A percentile compares a stretch with the other conserved stretches of the same genome.
phyloP scores from a whole-genome alignment of 2,113 vertebrate genomes.

The Prunella fulvescens region DNA sequence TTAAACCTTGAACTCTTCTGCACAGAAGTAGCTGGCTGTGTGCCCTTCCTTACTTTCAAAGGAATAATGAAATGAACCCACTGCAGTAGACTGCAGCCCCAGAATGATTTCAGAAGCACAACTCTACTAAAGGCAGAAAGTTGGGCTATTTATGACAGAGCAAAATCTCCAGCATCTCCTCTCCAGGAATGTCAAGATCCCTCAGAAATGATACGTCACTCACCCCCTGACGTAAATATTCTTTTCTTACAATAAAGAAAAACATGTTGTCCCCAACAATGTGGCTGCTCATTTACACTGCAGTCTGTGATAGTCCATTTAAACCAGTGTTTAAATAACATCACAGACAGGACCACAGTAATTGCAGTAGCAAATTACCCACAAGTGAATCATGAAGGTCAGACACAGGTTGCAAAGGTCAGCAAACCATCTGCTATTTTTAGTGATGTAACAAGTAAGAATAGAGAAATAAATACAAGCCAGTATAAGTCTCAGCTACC shows the following conservation, averaged over 20 bases:
- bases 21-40: background rate
- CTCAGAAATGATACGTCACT: background rate
- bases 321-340: conserved; percentile 48
- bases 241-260: conserved; percentile 5
- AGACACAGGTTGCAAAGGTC: conserved; percentile 47
- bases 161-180: background rate
- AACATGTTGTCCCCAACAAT: background rate
- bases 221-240: background rate
- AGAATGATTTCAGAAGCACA: background rate
- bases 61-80: background rate
- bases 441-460: background rate
- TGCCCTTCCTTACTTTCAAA: background rate
- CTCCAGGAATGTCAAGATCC: background rate
- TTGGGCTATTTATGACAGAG: background rate
- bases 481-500: background rate
- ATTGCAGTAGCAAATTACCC: conserved; percentile 64
- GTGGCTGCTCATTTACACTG: conserved; percentile 14
- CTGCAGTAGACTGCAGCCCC: background rate
- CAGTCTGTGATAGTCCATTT: background rate
- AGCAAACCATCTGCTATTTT: conserved; percentile 34
- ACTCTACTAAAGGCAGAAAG: background rate
- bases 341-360: conserved; percentile 27
- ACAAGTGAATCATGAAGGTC: conserved; percentile 65
- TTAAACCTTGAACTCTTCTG: background rate
- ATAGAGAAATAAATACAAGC: background rate